These are phyloP conservation scores for Dolomedes plantarius DNA, from an alignment of 2,888 invertebrate species.

Conservation along the genomic window DNA sequence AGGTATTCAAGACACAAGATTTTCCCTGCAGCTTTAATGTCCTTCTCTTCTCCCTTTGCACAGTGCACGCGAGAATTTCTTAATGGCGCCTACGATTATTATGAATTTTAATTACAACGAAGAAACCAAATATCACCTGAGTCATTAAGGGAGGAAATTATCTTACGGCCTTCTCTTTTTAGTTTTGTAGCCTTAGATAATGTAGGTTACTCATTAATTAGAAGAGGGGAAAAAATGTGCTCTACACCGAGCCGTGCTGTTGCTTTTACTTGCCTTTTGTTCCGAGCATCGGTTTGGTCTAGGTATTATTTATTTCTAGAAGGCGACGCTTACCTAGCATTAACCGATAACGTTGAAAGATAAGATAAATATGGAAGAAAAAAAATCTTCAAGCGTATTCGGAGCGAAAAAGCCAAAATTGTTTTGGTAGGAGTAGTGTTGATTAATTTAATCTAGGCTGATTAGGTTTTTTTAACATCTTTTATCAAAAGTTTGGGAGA, in stretches of 20 bases:
- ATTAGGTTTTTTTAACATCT: constrained; percentile 12
- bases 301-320: constrained; percentile 42
- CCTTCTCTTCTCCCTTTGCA: constrained; percentile 25
- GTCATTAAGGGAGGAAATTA: constrained; percentile 39
- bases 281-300: constrained; percentile 10
- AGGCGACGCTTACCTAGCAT: constrained; percentile 26
- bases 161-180: constrained; percentile 2
- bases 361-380: not conserved
- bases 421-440: constrained; percentile 29
- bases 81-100: constrained; percentile 63
- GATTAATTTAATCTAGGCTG: constrained; percentile 45
- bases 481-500: too few species aligned
- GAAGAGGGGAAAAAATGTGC: constrained; percentile 18
- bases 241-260: not conserved
- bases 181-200: constrained; percentile 19
- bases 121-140: constrained; percentile 59
- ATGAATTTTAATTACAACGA: constrained; percentile 66
- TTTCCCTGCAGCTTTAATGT: constrained; percentile 40
- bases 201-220: constrained; percentile 56
- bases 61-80: constrained; percentile 25
- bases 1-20: not conserved
- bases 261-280: constrained; percentile 27
- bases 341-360: constrained; percentile 43
- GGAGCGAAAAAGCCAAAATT: constrained; percentile 42
- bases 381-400: not conserved